Evolutionary conservation across 2,888 invertebrate genomes (phyloP).

Genomic region (Mylabris sibirica): DNA sequence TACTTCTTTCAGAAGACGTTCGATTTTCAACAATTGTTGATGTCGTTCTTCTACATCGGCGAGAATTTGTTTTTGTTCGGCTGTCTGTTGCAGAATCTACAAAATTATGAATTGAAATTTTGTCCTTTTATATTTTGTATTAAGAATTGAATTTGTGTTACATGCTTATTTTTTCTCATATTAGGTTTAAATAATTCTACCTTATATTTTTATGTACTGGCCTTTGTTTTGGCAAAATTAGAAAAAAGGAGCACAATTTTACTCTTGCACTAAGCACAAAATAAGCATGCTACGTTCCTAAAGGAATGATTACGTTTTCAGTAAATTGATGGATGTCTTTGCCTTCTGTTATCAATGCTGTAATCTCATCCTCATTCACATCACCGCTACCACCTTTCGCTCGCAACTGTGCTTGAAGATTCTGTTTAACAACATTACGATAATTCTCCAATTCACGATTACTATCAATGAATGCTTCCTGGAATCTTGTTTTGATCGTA

Average conservation of each 20-base stretch:
- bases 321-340: constrained; percentile 62
- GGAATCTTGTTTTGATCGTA: constrained; percentile 62
- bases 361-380: constrained; percentile 58
- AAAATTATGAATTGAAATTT: constrained; percentile 28
- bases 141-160: too few species aligned
- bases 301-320: constrained; percentile 62
- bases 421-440: constrained; percentile 63
- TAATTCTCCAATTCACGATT: constrained; percentile 64
- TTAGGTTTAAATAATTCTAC: too few species aligned
- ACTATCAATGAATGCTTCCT: constrained; percentile 64
- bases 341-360: constrained; percentile 58
- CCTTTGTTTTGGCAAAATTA: too few species aligned
- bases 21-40: constrained; percentile 81
- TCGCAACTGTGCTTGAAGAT: constrained; percentile 67
- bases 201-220: too few species aligned
- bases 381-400: constrained; percentile 55
- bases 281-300: too few species aligned
- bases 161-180: too few species aligned
- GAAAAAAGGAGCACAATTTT: too few species aligned
- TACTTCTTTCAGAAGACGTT: constrained; percentile 79
- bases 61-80: constrained; percentile 76
- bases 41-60: constrained; percentile 84
- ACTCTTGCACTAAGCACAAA: too few species aligned
- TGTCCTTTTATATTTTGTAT: too few species aligned
- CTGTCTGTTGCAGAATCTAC: constrained; percentile 82